These are phyloP conservation scores for Coccyzus lansbergi DNA, from an alignment of 2,797 vertebrate genomes.

Conservation along the genomic window DNA sequence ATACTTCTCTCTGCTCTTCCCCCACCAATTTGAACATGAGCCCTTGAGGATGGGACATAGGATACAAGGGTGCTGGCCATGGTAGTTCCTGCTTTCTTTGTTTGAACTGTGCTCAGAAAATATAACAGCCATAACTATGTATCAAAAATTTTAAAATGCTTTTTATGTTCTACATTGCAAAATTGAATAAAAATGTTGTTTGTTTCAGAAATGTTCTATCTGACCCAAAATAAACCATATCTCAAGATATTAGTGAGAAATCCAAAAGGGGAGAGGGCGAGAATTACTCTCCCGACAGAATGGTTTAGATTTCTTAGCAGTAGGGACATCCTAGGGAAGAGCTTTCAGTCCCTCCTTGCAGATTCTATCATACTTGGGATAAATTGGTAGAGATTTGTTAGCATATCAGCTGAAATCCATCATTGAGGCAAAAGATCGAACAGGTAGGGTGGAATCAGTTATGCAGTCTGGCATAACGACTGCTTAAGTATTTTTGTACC, in stretches of 20 bases:
- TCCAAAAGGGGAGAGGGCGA: not conserved
- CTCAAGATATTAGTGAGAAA: not conserved
- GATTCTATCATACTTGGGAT: not conserved
- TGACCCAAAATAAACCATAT: not conserved
- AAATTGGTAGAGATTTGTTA: not conserved
- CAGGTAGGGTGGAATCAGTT: not conserved
- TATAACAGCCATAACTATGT: not conserved
- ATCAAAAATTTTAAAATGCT: not conserved
- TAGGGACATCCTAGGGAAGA: not conserved
- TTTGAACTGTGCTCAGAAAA: not conserved
- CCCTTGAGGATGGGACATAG: not conserved
- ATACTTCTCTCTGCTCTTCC: not conserved
- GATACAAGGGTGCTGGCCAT: not conserved
- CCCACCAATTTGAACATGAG: not conserved
- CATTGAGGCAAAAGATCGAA: not conserved
- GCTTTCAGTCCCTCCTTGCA: not conserved
- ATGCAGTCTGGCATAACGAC: not conserved
- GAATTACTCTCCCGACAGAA: not conserved
- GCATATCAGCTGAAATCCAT: not conserved
- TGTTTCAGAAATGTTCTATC: not conserved
- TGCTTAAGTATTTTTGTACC: not conserved
- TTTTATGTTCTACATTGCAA: not conserved
- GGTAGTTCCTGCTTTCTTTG: not conserved
- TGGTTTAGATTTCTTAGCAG: not conserved
- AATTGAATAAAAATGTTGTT: not conserved